Evolutionary conservation across 1,140 invertebrate species (phyloP).

Genomic region (Papilio xuthus): DNA sequence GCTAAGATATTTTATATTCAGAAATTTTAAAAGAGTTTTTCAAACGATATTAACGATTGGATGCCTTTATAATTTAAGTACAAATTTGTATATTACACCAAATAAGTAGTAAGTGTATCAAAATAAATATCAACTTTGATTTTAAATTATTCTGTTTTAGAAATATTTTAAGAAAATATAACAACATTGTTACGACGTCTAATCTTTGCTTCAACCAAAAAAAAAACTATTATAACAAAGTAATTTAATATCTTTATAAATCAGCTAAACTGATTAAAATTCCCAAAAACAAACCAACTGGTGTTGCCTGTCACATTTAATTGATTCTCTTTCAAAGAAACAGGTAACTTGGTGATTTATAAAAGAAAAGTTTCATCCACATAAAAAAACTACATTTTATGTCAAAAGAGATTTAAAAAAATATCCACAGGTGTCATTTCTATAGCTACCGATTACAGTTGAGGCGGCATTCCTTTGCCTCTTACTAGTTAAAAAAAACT

Average conservation of each 20-base stretch:
- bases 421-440: conserved; percentile 51
- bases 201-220: background rate
- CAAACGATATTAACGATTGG: too few relatives aligned
- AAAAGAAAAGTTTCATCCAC: background rate
- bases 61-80: too few relatives aligned
- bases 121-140: too few relatives aligned
- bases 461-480: conserved; percentile 48
- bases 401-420: conserved; percentile 34
- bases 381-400: conserved; percentile 32
- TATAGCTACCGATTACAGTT: conserved; percentile 55
- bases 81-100: too few relatives aligned
- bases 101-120: too few relatives aligned
- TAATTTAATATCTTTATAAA: conserved; percentile 10
- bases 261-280: background rate
- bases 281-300: conserved; percentile 22
- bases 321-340: background rate
- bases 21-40: too few relatives aligned
- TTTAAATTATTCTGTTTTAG: too few relatives aligned
- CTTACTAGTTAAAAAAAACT: conserved; percentile 31
- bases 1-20: background rate
- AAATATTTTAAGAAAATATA: too few relatives aligned
- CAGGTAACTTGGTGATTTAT: background rate
- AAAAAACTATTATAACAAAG: background rate
- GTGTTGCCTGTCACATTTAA: conserved; percentile 19
- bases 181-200: too few relatives aligned